Evolutionary conservation across 2,797 vertebrate species (phyloP), one percentile per base, ranked within the genome.

Genomic region (Lophotriccus pileatus): DNA sequence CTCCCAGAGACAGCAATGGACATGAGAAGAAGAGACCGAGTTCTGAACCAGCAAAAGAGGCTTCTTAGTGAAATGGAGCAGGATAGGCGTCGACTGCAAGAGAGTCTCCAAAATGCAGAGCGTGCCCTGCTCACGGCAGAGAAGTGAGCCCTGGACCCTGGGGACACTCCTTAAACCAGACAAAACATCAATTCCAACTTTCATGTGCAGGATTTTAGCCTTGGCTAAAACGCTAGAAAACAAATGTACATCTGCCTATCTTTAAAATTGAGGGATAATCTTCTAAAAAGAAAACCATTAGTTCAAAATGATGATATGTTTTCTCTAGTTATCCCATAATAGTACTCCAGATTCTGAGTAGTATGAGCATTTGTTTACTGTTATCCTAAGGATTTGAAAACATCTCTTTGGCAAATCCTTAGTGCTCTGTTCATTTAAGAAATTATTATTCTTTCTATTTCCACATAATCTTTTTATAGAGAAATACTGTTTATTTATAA

Each of bases 171-270:
- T 98, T 98, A 98, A 98, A 99, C 98, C 98, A 98, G 98, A 98
- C 98, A 98, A 98, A 98, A 99, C 98, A 99, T 99, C 98, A 99
- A 98, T 99, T 98, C 98, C 97, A 98, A 98, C 98, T 98, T 98
- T 98, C 97, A 97, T 97, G 96, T 93, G 81, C 93, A 63, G 89
- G 91, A 93, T 98, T 98, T 98, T 98, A 98, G 98, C 98, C 98
- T 98, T 97, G 97, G 98, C 98, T 99, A 99, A 98, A 96, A 96
- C 79, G 70, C 95, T 97, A 80, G 95, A 97, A 98, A 97, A 97
- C 96, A 97, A 97, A 98, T 98, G 96, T 97, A 95, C 87, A 98
- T 98, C 98, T 98, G 97, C 98, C 97, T 98, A 68, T 97, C 98
- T 99, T 98, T 98, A 98, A 98, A 98, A 99, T 98, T 98, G 98